Evolutionary conservation across 2,888 invertebrate species (phyloP).

Genomic region (Drosophila helvetica): DNA sequence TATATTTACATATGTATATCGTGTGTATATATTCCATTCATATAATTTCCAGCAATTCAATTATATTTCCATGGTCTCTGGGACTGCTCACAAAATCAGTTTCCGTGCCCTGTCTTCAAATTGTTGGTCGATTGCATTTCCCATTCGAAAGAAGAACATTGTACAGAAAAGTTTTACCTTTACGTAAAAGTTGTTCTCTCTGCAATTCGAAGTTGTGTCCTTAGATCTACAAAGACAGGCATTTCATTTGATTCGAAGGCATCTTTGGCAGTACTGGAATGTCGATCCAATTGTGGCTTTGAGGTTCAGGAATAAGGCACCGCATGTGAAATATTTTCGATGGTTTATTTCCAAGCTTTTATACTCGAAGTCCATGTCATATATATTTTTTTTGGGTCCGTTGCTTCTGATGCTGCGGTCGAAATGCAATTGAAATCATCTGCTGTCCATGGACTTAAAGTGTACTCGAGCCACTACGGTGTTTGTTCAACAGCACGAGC

Average conservation of each 20-base stretch:
- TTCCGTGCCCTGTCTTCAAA: conserved; percentile 18
- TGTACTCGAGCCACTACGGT: conserved; percentile 10
- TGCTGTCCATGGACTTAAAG: conserved; percentile 1
- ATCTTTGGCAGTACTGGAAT: background rate
- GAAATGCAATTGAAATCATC: conserved; percentile 43
- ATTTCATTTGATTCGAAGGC: background rate
- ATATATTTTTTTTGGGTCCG: conserved; percentile 35
- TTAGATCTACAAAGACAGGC: background rate
- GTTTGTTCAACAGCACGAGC: conserved; percentile 18
- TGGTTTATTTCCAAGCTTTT: background rate
- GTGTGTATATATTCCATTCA: conserved; percentile 16
- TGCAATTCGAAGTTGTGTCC: conserved; percentile 26
- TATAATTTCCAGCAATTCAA: conserved; percentile 22
- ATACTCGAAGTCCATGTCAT: conserved; percentile 8
- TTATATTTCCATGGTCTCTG: conserved; percentile 35
- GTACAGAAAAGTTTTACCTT: conserved; percentile 12
- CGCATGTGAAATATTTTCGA: conserved; percentile 10
- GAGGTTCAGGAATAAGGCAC: background rate
- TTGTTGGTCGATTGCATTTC: conserved; percentile 41
- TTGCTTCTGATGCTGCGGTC: conserved; percentile 25
- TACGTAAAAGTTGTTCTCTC: background rate
- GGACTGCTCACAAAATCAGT: conserved; percentile 32
- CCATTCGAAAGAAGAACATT: conserved; percentile 12
- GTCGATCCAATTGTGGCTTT: conserved; percentile 10
- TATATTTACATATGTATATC: conserved; percentile 16